These are phyloP conservation scores for Platichthys stellatus DNA, from an alignment of 2,113 vertebrate species.

Conservation along the genomic window DNA sequence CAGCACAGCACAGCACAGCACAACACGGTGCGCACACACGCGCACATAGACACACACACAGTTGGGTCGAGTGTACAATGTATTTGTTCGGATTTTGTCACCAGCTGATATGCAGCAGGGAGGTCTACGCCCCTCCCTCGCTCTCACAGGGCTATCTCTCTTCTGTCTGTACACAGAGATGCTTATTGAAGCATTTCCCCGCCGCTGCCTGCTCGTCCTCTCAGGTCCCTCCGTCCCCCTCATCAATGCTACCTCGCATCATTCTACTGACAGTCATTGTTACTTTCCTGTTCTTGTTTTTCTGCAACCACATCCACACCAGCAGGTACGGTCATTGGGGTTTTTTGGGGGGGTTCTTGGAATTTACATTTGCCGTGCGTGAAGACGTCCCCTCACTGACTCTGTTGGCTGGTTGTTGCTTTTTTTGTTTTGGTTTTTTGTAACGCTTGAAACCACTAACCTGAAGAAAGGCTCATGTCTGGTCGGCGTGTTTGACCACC, in stretches of 20 bases:
- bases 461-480: conserved; percentile 17
- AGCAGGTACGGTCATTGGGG: conserved; percentile 25
- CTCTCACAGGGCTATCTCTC: conserved; percentile 63
- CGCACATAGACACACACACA: background rate
- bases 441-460: conserved; percentile 46
- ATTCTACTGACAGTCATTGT: conserved; percentile 33
- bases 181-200: conserved; percentile 65
- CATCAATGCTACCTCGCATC: conserved; percentile 69
- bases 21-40: background rate
- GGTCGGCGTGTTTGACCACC: conserved; percentile 22
- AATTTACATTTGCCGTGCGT: conserved; percentile 19
- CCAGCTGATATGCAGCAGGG: conserved; percentile 60
- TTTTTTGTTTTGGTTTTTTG: background rate
- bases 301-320: conserved; percentile 31
- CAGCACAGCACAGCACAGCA: conserved; percentile 5
- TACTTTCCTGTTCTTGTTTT: background rate
- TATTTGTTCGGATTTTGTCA: conserved; percentile 62
- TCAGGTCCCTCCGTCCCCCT: conserved; percentile 56
- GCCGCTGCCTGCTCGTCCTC: conserved; percentile 64
- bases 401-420: background rate
- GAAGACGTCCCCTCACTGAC: conserved; percentile 28
- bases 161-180: conserved; percentile 63
- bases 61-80: conserved; percentile 10
- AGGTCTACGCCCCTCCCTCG: conserved; percentile 37
- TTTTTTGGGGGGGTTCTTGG: conserved; percentile 7